phyloP scores from a whole-genome alignment of 2,888 invertebrate genomes.

The Vanessa cardui region DNA sequence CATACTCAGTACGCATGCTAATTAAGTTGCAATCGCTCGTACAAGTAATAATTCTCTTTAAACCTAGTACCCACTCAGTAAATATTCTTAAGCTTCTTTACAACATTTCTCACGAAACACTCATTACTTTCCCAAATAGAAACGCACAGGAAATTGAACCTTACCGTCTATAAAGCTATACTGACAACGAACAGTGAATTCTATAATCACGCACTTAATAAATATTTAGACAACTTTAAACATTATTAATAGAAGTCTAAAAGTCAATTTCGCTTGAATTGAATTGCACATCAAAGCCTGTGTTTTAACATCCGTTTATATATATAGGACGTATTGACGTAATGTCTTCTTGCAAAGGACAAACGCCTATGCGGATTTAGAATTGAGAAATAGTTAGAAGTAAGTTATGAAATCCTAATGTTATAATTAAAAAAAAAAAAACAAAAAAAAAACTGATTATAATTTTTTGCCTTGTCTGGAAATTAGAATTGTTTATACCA shows the following conservation, averaged over 20 bases:
- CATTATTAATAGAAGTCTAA: constrained; percentile 17
- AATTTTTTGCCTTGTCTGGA: too few relatives aligned
- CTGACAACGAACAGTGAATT: constrained; percentile 17
- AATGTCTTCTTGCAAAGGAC: constrained; percentile 26
- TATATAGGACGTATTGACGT: constrained; percentile 27
- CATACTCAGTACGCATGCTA: background rate
- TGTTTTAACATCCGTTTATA: constrained; percentile 27
- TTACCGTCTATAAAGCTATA: constrained; percentile 20
- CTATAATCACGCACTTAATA: constrained; percentile 12
- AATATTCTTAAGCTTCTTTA: constrained; percentile 16
- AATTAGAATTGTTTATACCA: too few relatives aligned
- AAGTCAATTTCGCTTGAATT: constrained; percentile 14
- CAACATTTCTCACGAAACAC: constrained; percentile 20
- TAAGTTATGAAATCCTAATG: constrained; percentile 1
- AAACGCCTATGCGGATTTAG: constrained; percentile 14
- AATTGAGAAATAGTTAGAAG: constrained; percentile 1
- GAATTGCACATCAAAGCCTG: background rate
- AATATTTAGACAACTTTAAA: constrained; percentile 10
- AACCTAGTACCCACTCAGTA: constrained; percentile 12
- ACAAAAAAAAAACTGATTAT: too few relatives aligned
- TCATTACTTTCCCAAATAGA: constrained; percentile 25
- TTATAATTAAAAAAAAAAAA: too few relatives aligned
- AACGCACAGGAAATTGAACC: constrained; percentile 22
- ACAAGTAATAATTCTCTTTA: constrained; percentile 10
- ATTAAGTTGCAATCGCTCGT: background rate